Conservation (phyloP, 2,797 vertebrate species). For the Taeniopygia guttata region DNA sequence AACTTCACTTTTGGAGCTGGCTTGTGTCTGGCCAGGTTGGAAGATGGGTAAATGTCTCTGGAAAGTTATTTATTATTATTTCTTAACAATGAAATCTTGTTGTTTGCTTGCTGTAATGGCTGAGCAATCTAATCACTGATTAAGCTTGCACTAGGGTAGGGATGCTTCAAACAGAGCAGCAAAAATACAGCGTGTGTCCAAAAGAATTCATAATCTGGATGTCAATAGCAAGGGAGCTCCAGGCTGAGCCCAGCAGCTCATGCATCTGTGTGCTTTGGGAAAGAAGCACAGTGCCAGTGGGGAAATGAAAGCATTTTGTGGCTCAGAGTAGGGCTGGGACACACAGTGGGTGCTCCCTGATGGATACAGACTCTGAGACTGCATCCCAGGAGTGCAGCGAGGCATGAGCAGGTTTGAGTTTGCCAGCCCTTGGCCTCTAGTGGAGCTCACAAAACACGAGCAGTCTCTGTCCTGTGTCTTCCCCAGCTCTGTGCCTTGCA, state of each 20-base stretch:
- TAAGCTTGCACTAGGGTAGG: neutral
- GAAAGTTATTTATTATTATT: neutral
- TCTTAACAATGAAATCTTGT: neutral
- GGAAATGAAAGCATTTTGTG: neutral
- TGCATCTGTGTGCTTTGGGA: neutral
- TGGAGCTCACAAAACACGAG: neutral
- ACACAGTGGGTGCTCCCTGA: fast-evolving
- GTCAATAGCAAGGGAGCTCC: neutral
- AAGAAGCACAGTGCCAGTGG: neutral
- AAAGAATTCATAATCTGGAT: neutral
- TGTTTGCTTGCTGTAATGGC: neutral
- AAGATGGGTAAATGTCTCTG: neutral
- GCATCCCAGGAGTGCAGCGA: neutral
- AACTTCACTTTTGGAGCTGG: neutral
- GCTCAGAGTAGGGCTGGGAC: neutral
- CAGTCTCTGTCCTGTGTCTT: neutral
- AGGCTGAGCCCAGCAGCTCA: neutral
- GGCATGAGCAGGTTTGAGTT: neutral
- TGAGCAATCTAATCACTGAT: neutral
- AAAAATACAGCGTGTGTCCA: neutral
- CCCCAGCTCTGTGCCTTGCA: neutral
- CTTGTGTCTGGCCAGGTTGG: neutral
- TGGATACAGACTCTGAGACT: neutral
- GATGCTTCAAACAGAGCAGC: neutral
- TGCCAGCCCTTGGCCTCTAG: neutral